These are phyloP conservation scores for Dolichotis patagonum DNA, from an alignment of 2,113 vertebrate genomes.

Conservation along the genomic window DNA sequence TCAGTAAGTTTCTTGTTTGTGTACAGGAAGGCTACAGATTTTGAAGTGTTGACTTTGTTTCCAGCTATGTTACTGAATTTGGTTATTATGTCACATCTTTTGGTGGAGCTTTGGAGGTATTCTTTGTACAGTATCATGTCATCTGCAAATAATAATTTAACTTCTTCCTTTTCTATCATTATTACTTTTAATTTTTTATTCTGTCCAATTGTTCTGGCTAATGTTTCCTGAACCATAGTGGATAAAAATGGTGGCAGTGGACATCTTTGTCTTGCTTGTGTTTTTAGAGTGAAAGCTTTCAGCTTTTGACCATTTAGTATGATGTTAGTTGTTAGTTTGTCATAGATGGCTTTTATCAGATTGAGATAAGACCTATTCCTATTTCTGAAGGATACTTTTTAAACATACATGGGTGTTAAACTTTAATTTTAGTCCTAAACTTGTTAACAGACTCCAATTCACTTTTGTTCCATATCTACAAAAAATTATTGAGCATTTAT, in stretches of 20 bases:
- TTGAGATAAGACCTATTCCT: not conserved
- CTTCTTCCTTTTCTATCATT: not conserved
- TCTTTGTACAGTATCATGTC: not conserved
- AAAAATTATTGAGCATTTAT: not conserved
- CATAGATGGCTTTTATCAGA: not conserved
- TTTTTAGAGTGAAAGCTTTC: not conserved
- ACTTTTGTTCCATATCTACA: constrained; percentile 27
- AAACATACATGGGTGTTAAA: not conserved
- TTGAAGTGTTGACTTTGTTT: not conserved
- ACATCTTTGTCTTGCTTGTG: not conserved
- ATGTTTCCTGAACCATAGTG: not conserved
- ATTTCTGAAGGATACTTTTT: not conserved
- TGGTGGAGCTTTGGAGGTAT: not conserved
- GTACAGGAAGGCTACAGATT: not conserved
- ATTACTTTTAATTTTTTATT: not conserved
- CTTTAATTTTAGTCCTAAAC: not conserved
- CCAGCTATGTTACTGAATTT: not conserved
- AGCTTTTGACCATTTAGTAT: not conserved
- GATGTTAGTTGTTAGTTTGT: not conserved
- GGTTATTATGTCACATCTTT: not conserved
- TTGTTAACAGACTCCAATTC: not conserved
- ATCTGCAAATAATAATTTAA: not conserved
- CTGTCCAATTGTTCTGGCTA: not conserved
- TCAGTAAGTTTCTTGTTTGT: not conserved
- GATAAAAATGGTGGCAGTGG: not conserved